These are phyloP conservation scores for Paraplagusia blochii DNA, from an alignment of 2,113 vertebrate genomes.

Conservation along the genomic window DNA sequence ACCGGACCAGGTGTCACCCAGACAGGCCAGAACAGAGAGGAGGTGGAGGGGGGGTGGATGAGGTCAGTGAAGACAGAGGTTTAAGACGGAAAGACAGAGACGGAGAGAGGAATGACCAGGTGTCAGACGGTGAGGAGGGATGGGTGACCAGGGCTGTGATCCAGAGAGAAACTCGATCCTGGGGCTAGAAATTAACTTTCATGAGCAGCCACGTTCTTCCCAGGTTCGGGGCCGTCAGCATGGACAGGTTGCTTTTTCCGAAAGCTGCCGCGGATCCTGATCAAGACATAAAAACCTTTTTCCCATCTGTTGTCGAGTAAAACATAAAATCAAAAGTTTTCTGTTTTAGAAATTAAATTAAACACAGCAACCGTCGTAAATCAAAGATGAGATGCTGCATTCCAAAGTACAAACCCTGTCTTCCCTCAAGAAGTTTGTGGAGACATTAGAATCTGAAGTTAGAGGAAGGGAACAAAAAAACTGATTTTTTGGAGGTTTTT, in stretches of 20 bases:
- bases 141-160: constrained; percentile 36
- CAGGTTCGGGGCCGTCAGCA: neutral
- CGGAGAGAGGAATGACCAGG: constrained; percentile 36
- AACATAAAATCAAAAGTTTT: no score
- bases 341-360: no score
- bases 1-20: constrained; percentile 96
- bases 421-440: no score
- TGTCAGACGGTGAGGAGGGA: constrained; percentile 33
- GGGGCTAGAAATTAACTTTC: constrained; percentile 1
- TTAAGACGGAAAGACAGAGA: constrained; percentile 22
- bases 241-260: neutral
- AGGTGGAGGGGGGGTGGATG: constrained; percentile 37
- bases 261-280: constrained; percentile 2
- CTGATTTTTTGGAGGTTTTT: no score
- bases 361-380: no score
- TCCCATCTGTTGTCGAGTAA: no score
- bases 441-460: no score
- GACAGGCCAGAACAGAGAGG: constrained; percentile 75
- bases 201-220: neutral
- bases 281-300: neutral
- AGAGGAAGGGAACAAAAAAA: no score
- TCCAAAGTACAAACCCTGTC: no score
- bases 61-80: constrained; percentile 23
- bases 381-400: no score
- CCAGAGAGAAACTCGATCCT: constrained; percentile 4